Evolutionary conservation across 2,888 invertebrate genomes (phyloP).

Genomic region (Papilio demoleus): DNA sequence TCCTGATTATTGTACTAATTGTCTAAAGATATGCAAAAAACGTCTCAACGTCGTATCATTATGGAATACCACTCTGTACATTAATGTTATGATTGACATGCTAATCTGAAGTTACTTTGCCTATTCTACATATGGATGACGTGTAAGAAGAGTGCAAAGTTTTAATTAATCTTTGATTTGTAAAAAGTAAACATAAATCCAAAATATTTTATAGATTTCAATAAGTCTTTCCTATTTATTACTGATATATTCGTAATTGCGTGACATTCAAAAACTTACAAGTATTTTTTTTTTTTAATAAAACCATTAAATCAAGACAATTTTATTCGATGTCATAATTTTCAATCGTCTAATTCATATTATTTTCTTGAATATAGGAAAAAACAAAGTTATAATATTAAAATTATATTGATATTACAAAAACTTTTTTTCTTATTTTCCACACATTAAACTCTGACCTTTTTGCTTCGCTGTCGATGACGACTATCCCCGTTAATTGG

Average conservation of each 20-base stretch:
- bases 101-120: not conserved
- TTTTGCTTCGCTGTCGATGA: constrained; percentile 4
- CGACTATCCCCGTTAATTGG: constrained; percentile 32
- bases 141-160: too few species aligned
- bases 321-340: too few species aligned
- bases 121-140: too few species aligned
- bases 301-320: too few species aligned
- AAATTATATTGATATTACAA: not conserved
- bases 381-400: not conserved
- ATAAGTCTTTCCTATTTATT: too few species aligned
- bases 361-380: not conserved
- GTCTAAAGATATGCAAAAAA: constrained; percentile 13
- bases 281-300: too few species aligned
- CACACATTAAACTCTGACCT: constrained; percentile 39
- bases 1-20: constrained; percentile 32
- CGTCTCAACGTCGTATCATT: not conserved
- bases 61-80: not conserved
- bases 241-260: too few species aligned
- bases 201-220: too few species aligned
- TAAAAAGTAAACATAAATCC: too few species aligned
- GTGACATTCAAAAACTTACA: too few species aligned
- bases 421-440: not conserved
- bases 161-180: too few species aligned
- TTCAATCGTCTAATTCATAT: not conserved
- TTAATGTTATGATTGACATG: not conserved